These are phyloP conservation scores for Agrochola lychnidis DNA, from an alignment of 2,888 invertebrate species.

Conservation along the genomic window DNA sequence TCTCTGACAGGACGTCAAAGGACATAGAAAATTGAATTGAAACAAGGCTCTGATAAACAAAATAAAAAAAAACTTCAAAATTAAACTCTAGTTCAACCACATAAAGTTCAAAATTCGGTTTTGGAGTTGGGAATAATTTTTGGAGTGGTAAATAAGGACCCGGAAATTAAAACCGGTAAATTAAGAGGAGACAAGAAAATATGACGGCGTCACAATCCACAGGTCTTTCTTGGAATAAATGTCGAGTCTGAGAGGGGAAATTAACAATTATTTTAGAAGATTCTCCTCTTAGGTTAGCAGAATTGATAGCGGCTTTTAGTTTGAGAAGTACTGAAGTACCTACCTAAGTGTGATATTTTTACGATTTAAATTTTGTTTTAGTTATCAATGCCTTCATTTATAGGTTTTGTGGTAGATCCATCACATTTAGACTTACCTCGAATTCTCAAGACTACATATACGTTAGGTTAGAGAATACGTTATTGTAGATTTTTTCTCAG, in stretches of 20 bases:
- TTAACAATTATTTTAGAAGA: constrained; percentile 29
- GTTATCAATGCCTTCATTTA: too few species aligned
- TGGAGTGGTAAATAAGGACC: constrained; percentile 35
- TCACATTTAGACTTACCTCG: background rate
- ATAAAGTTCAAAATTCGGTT: constrained; percentile 21
- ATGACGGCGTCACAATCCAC: constrained; percentile 36
- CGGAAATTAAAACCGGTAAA: constrained; percentile 71
- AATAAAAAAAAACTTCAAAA: constrained; percentile 9
- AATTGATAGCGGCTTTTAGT: constrained; percentile 5
- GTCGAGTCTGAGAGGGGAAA: constrained; percentile 23
- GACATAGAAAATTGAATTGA: constrained; percentile 34
- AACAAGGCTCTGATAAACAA: constrained; percentile 27
- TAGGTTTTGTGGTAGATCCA: background rate
- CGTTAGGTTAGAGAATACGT: background rate
- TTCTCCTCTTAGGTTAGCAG: background rate
- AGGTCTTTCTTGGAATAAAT: constrained; percentile 36
- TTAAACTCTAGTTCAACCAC: background rate
- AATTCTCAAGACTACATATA: background rate
- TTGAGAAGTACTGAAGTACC: background rate
- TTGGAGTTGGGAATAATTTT: background rate
- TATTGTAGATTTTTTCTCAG: background rate
- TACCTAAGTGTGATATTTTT: background rate
- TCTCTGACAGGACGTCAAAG: constrained; percentile 49
- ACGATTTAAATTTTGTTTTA: background rate
- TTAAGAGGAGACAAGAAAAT: constrained; percentile 63